These are phyloP conservation scores for Nomada ferruginata DNA, from an alignment of 2,888 invertebrate genomes.

Conservation along the genomic window DNA sequence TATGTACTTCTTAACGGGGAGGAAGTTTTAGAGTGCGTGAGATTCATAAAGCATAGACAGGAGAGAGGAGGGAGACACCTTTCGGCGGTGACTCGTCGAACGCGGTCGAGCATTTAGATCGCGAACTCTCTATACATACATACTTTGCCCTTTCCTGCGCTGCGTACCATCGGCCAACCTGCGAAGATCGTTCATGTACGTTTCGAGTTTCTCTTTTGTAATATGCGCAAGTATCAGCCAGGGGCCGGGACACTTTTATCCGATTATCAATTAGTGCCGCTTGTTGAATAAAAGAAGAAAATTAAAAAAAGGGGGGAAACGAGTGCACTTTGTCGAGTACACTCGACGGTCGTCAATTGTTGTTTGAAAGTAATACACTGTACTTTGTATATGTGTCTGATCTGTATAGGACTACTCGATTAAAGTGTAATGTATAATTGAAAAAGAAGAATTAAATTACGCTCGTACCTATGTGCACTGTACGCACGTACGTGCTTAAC, in stretches of 20 bases:
- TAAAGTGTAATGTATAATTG: slow-evolving; percentile 65
- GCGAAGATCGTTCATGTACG: slow-evolving; percentile 20
- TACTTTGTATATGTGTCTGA: slow-evolving; percentile 75
- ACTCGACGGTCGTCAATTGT: slow-evolving; percentile 82
- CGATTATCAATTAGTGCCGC: neutral
- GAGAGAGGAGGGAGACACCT: slow-evolving; percentile 63
- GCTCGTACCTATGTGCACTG: slow-evolving; percentile 75
- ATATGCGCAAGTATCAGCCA: neutral
- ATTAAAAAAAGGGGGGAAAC: neutral
- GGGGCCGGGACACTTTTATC: neutral
- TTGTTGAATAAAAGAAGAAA: neutral
- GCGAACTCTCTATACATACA: slow-evolving; percentile 15
- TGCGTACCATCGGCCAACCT: slow-evolving; percentile 17
- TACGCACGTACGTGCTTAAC: slow-evolving; percentile 71
- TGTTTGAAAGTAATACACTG: slow-evolving; percentile 83
- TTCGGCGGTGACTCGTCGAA: slow-evolving; percentile 40
- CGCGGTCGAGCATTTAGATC: slow-evolving; percentile 14
- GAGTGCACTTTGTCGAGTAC: neutral
- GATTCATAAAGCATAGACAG: slow-evolving; percentile 61
- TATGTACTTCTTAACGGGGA: slow-evolving; percentile 20
- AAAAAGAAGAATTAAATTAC: slow-evolving; percentile 51
- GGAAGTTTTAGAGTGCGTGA: slow-evolving; percentile 21
- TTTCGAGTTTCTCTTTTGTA: slow-evolving; percentile 4
- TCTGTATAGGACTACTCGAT: slow-evolving; percentile 71
- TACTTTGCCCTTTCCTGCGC: slow-evolving; percentile 42